phyloP scores from a whole-genome alignment of 1,140 invertebrate species.

The Muscidifurax raptorellus region DNA sequence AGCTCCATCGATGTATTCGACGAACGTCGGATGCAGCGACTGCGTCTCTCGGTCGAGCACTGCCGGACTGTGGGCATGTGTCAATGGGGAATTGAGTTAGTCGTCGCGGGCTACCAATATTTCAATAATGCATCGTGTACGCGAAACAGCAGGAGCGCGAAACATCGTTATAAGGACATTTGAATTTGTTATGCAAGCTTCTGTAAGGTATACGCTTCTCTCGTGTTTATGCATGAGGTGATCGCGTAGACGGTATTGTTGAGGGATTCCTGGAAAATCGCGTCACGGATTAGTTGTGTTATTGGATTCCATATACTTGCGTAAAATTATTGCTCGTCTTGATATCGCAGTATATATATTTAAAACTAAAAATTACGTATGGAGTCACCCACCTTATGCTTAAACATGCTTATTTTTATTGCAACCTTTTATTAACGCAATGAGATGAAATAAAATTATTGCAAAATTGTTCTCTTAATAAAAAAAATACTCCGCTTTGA shows the following conservation, averaged over 20 bases:
- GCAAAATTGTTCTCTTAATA: no score
- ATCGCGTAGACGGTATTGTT: background rate
- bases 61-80: constrained; percentile 80
- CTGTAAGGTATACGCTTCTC: background rate
- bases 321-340: no score
- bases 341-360: no score
- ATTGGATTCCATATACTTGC: no score
- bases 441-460: no score
- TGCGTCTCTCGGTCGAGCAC: constrained; percentile 89
- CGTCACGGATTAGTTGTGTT: no score
- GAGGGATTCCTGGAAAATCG: background rate
- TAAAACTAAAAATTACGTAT: no score
- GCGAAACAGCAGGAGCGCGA: background rate
- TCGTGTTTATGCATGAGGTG: background rate
- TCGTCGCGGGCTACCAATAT: background rate
- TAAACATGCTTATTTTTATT: no score
- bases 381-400: no score
- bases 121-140: background rate
- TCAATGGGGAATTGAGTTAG: background rate
- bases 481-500: no score
- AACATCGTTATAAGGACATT: background rate
- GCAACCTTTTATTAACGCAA: no score
- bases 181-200: background rate
- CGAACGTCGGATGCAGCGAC: constrained; percentile 89
- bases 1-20: constrained; percentile 97